These are phyloP conservation scores for Leucoraja erinaceus DNA, from an alignment of 2,113 vertebrate species.

Conservation along the genomic window DNA sequence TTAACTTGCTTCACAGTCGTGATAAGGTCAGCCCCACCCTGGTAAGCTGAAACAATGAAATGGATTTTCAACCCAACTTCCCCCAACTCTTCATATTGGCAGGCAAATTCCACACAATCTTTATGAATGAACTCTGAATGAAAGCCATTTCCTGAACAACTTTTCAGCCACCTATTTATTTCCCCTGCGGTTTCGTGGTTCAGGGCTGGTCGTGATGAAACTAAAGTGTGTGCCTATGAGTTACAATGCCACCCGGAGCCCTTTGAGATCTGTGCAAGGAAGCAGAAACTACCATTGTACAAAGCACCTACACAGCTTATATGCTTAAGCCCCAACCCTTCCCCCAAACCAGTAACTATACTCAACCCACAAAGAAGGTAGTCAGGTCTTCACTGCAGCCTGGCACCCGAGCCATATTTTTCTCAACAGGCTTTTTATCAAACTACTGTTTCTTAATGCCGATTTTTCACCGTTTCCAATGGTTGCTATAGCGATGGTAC, in stretches of 20 bases:
- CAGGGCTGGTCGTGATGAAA: neutral
- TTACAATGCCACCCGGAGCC: conserved; percentile 10
- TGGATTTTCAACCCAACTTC: neutral
- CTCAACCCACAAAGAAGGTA: conserved; percentile 20
- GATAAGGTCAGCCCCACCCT: neutral
- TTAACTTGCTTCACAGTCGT: neutral
- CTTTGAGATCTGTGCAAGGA: conserved; percentile 1
- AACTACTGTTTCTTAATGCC: conserved; percentile 12
- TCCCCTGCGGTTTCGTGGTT: neutral
- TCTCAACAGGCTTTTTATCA: conserved; percentile 37
- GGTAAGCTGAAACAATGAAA: neutral
- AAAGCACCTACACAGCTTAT: conserved; percentile 29
- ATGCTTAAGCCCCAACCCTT: neutral
- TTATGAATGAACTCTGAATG: neutral
- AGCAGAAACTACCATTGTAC: neutral
- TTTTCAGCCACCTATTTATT: neutral
- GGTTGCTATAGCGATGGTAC: conserved; percentile 33
- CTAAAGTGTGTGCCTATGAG: conserved; percentile 19
- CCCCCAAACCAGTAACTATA: neutral
- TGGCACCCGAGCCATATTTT: conserved; percentile 30
- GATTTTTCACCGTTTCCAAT: conserved; percentile 26
- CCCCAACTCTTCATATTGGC: neutral
- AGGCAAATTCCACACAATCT: conserved; percentile 6
- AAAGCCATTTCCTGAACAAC: neutral
- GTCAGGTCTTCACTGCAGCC: neutral